Base-by-base conservation (phyloP, 2,113 vertebrate species). In the Chrysochloris asiatica region DNA sequence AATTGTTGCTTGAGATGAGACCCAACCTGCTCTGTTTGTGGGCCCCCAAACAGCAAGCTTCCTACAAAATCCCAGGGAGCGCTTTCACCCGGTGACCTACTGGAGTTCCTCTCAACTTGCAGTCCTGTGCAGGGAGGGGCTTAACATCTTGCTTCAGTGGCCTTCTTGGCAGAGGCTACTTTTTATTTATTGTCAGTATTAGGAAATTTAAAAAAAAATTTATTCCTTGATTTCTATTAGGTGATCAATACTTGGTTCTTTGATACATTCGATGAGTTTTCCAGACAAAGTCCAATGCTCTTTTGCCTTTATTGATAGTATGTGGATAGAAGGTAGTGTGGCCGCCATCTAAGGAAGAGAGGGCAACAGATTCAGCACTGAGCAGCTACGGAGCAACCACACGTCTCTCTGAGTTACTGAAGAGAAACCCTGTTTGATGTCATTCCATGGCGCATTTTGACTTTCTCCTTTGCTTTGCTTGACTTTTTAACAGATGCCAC, bases 401-500 rank as follows among this genome's bases (percentile, higher is more conserved):
- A 0, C 56, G 82, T 48, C 38, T 81, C 19, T 26, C 65, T 24
- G 8, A n/a, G 30, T 33, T n/a, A n/a, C n/a, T n/a, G n/a, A n/a
- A n/a, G n/a, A n/a, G n/a, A n/a, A n/a, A n/a, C n/a, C 43, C 2
- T 69, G 0, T 50, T 75, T 88, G 52, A 50, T 93, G 61, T 79
- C n/a, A 28, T 3, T 72, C 47, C 56, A 75, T 69, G 77, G 30
- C 30, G n/a, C 38, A 9, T 91, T 87, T 88, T 92, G 75, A 95
- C 95, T 96, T 54, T 92, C 0, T 19, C n/a, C 0, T 95, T 91
- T 96, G 56, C 92, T 97, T 93, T 97, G 81, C 92, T 98, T 98
- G 95, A 38, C 87, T 97, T 83, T 98, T 96, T 95, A 91, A 97
- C 98, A 99, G 99, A 99, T 99, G 96, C 98, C 98, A 6, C 98